phyloP scores from a whole-genome alignment of 2,113 vertebrate species.

The Symphodus melops region DNA sequence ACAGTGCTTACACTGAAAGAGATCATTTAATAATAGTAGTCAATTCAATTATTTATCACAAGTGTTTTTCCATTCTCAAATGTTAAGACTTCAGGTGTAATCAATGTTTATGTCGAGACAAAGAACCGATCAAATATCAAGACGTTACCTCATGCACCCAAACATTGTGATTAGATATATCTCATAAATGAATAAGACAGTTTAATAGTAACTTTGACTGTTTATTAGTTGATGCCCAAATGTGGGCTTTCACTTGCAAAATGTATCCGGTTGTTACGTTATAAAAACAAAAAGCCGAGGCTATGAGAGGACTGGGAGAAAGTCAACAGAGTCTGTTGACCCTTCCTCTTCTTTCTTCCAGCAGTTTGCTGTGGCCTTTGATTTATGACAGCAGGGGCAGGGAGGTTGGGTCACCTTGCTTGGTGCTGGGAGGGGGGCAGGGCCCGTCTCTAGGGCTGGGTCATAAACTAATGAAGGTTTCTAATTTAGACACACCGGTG shows the following conservation, averaged over 20 bases:
- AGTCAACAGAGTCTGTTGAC: conserved; percentile 84
- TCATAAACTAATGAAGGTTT: conserved; percentile 84
- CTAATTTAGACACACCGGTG: conserved; percentile 83
- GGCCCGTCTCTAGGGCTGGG: conserved; percentile 66
- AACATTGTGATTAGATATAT: not conserved
- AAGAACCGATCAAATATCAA: not conserved
- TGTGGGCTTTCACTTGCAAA: conserved; percentile 11
- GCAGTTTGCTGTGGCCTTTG: conserved; percentile 70
- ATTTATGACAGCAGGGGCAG: conserved; percentile 76
- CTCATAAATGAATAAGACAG: not conserved
- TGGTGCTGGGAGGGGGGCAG: conserved; percentile 69
- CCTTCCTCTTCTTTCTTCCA: conserved; percentile 81
- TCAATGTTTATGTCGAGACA: too few species aligned
- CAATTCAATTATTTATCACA: too few species aligned
- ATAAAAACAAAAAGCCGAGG: conserved; percentile 62
- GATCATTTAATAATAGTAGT: too few species aligned
- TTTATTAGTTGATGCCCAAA: not conserved
- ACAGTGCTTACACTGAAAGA: too few species aligned
- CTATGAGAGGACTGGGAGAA: conserved; percentile 66
- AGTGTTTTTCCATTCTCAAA: too few species aligned
- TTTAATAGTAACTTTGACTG: not conserved
- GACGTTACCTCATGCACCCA: not conserved
- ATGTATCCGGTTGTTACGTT: conserved; percentile 45
- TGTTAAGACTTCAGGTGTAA: too few species aligned
- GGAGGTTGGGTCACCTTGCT: conserved; percentile 74